Percentiles rank a stretch among this genome's conserved stretches.
These are phyloP conservation scores for Telmatherina bonti DNA, from an alignment of 2,797 vertebrate species.

Conservation along the genomic window DNA sequence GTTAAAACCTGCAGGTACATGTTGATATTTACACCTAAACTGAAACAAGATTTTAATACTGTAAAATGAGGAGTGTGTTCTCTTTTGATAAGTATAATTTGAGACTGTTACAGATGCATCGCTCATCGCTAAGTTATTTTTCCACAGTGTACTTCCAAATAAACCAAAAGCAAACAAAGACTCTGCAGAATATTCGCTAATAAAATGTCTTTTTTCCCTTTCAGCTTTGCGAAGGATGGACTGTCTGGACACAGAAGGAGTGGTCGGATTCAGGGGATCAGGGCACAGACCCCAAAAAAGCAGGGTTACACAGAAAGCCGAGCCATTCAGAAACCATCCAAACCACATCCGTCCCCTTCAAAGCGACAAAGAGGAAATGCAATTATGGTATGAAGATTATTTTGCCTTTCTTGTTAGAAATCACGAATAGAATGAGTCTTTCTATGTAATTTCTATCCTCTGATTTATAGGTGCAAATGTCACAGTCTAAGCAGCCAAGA, in stretches of 20 bases:
- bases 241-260: slow-evolving; percentile 53
- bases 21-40: background rate
- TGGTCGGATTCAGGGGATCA: slow-evolving; percentile 51
- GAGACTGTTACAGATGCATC: background rate
- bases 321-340: slow-evolving; percentile 35
- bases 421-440: background rate
- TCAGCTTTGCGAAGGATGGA: slow-evolving; percentile 60
- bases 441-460: background rate
- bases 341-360: slow-evolving; percentile 43
- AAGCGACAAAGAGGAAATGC: slow-evolving; percentile 43
- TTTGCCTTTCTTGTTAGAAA: background rate
- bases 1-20: background rate
- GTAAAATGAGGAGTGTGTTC: background rate
- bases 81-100: background rate
- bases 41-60: background rate
- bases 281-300: slow-evolving; percentile 28
- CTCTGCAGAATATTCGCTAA: background rate
- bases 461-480: slow-evolving; percentile 57
- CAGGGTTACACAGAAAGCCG: slow-evolving; percentile 15
- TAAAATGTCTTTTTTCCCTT: background rate
- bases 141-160: background rate
- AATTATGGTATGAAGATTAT: slow-evolving; percentile 58
- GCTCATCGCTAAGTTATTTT: background rate
- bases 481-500: slow-evolving; percentile 46
- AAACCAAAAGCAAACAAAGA: background rate